Base-by-base conservation (phyloP, 2,113 vertebrate species). In the Trichechus manatus region DNA sequence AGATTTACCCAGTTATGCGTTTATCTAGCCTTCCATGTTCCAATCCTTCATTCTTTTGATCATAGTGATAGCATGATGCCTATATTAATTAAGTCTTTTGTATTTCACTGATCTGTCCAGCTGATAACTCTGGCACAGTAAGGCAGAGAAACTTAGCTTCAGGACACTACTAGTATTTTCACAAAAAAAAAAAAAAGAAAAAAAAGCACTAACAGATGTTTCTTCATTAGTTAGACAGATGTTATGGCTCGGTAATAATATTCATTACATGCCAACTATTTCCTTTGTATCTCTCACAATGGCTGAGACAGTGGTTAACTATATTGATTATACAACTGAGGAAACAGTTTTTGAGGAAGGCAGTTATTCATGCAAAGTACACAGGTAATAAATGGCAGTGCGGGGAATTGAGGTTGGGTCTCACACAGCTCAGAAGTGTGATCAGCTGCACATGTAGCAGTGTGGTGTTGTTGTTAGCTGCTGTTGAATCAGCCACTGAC, bases 361-460 rank as follows among this genome's bases (percentile, higher is more conserved):
- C 13, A 33, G 1, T 87, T 36, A 70, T 53, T 89, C 56, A 84
- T 27, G 6, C 6, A 68, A 85, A 82, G 15, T 22, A 61, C 3
- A 39, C 17, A 36, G 29, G 33, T 20, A 20, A 1, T 53, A 64
- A 68, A 87, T 6, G 42, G 3, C 33, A 64, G 0, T 42, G 25
- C 50, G 27, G 5, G 27, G 47, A 86, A 75, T 0, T 63, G 4
- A 93, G 44, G 20, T 84, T 53, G 19, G 83, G 33, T n/a, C 91
- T 92, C 79, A 89, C 15, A 64, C 3, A 61, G 19, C 20, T 22
- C 25, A 66, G 23, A 88, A 70, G 9, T 66, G 15, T 39, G 25
- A 59, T 0, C 68, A 66, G 1, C 27, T 68, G 0, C 39, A 29
- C 3, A 50, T 7, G 2, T 1, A 63, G 20, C 3, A n/a, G 11